A percentile compares a stretch with the other conserved stretches of the same genome.
These are phyloP conservation scores for Drosophila miranda DNA, from an alignment of 1,140 invertebrate species.

Conservation along the genomic window DNA sequence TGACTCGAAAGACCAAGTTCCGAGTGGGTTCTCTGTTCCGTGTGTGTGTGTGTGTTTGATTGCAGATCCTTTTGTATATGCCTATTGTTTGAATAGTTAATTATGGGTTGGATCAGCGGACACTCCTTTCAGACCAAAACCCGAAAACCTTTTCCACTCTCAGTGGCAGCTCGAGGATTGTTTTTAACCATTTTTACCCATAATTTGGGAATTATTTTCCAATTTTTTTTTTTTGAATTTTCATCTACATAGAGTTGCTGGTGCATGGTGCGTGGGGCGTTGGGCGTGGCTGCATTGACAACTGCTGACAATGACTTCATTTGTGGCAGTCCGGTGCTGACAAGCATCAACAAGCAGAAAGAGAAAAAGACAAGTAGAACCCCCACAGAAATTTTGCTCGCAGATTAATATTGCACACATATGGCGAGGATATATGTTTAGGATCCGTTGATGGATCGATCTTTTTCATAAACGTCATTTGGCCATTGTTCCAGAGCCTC, in stretches of 20 bases:
- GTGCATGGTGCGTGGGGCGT: constrained; percentile 8
- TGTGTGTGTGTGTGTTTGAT: constrained; percentile 56
- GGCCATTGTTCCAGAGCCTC: constrained; percentile 26
- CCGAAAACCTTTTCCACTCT: constrained; percentile 31
- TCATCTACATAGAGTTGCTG: constrained; percentile 29
- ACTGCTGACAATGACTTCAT: constrained; percentile 78
- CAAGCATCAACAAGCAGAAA: constrained; percentile 18
- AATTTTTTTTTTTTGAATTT: constrained; percentile 58
- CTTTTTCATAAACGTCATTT: constrained; percentile 41
- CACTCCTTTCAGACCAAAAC: constrained; percentile 63
- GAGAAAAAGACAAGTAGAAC: constrained; percentile 29
- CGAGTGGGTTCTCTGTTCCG: constrained; percentile 11
- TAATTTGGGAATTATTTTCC: constrained; percentile 76
- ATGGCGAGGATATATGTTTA: constrained; percentile 42
- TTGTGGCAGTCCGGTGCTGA: constrained; percentile 52
- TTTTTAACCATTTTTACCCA: constrained; percentile 68
- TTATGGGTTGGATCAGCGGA: constrained; percentile 77
- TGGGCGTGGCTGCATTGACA: constrained; percentile 72
- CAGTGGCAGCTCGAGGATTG: constrained; percentile 36
- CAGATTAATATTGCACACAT: constrained; percentile 77
- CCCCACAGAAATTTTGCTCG: constrained; percentile 31
- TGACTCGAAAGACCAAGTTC: constrained; percentile 74
- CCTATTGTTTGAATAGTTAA: constrained; percentile 80
- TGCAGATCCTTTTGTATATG: constrained; percentile 72
- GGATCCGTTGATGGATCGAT: constrained; percentile 61